These are phyloP conservation scores for Scatophagus argus DNA, from an alignment of 2,113 vertebrate genomes.

Conservation along the genomic window DNA sequence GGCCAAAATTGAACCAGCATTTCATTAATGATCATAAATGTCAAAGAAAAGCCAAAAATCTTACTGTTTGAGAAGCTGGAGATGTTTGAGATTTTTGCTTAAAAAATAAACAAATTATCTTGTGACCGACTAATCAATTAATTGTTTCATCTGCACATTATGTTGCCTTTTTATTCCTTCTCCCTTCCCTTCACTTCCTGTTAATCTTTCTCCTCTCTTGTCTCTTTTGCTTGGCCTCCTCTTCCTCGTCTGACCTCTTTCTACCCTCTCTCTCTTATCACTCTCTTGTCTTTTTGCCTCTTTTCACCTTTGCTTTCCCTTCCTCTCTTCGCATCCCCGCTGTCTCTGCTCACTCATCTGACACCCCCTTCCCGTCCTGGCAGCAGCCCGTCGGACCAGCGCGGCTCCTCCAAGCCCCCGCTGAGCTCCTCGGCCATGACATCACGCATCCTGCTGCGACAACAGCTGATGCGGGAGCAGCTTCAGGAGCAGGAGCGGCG, in stretches of 20 bases:
- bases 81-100: neutral
- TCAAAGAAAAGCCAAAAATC: neutral
- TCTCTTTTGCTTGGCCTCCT: slow-evolving; percentile 66
- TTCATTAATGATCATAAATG: neutral
- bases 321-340: neutral
- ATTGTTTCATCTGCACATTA: neutral
- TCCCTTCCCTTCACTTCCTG: slow-evolving; percentile 24
- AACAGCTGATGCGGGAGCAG: slow-evolving; percentile 99
- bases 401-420: slow-evolving; percentile 93
- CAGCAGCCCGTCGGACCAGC: slow-evolving; percentile 91
- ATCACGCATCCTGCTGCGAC: slow-evolving; percentile 96
- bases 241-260: slow-evolving; percentile 46
- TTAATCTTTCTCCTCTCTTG: slow-evolving; percentile 36
- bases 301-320: slow-evolving; percentile 29
- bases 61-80: neutral
- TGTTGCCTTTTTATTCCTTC: slow-evolving; percentile 33
- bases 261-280: slow-evolving; percentile 39
- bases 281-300: slow-evolving; percentile 13
- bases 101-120: neutral
- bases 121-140: neutral
- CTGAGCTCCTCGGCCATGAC: slow-evolving; percentile 95
- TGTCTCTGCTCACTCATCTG: slow-evolving; percentile 27
- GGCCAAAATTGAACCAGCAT: neutral
- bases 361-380: neutral
- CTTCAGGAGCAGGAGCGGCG: slow-evolving; percentile 97